Base-by-base conservation (phyloP, 2,888 invertebrate species). In the Conus canariensis region DNA sequence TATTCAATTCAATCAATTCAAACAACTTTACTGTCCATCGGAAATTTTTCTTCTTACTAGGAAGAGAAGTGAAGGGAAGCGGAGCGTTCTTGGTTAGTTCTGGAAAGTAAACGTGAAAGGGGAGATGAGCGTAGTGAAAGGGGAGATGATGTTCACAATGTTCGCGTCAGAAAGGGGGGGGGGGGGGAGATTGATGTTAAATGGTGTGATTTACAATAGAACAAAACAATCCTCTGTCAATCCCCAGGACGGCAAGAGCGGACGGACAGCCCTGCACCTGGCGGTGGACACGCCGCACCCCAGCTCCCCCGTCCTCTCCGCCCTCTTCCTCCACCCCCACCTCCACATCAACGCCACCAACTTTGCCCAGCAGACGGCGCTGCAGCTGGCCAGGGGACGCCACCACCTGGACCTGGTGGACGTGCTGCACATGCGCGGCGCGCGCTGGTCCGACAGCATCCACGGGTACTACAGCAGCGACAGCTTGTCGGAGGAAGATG, bases 241-340 rank as follows among this genome's bases (percentile, higher is more conserved):
- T 7, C 64, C 10, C 64, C 64, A 91, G 45, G 91, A 92, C 60
- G 90, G 87, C 16, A 92, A 91, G 85, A 91, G 91, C 88, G 92
- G 92, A 6, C 45, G 92, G 10, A 92, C 87, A 9, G 74, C 89
- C 89, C 59, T 89, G 22, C 89, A 89, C 83, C 85, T 89, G 70
- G 85, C 85, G 1, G 89, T 89, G 56, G 89, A 89, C 67, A 85
- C 56, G 19, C n/a, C 60, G 30, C n/a, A 74, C 19, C 74, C 85
- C 85, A 59, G 70, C 74, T 56, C 25, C 70, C 12, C 64, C 58
- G 59, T 89, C 67, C 64, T 89, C 70, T n/a, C 70, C 22, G 5
- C 25, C 70, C 89, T 89, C 45, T 85, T 89, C n/a, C 45, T 30
- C n/a, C 89, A 89, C 30, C 74, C 85, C 25, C 70, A 85, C 22